Percentiles rank a stretch among this genome's conserved stretches.
These are phyloP conservation scores for Augochlora pura DNA, from an alignment of 1,140 invertebrate species.

Conservation along the genomic window DNA sequence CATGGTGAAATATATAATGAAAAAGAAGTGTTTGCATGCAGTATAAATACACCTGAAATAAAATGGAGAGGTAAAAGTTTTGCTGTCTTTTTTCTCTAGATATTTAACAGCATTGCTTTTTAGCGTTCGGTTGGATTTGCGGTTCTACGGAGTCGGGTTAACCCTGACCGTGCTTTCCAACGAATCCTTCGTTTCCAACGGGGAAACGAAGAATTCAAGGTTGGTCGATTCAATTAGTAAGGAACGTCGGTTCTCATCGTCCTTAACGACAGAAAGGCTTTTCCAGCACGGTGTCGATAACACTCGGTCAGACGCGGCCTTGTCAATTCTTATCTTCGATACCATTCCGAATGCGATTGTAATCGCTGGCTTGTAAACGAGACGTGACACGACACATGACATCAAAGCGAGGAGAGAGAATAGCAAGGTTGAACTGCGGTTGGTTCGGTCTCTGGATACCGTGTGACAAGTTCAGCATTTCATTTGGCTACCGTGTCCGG, in stretches of 20 bases:
- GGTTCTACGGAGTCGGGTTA: neutral
- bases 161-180: constrained; percentile 2
- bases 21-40: too few species aligned
- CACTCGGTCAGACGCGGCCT: constrained; percentile 11
- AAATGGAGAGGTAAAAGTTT: too few species aligned
- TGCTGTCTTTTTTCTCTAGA: too few species aligned
- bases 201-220: neutral
- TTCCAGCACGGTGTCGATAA: constrained; percentile 29
- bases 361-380: neutral
- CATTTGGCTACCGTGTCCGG: too few species aligned
- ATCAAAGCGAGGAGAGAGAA: constrained; percentile 9
- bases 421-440: neutral
- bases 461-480: neutral
- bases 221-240: constrained; percentile 21
- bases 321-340: constrained; percentile 29
- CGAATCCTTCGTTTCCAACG: neutral
- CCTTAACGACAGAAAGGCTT: neutral
- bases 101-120: too few species aligned
- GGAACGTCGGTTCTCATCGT: constrained; percentile 12
- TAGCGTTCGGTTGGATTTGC: too few species aligned
- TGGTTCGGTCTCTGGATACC: neutral
- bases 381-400: neutral
- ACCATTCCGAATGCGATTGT: neutral
- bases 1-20: too few species aligned
- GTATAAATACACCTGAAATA: too few species aligned